Conservation (phyloP, 2,113 vertebrate species). For the Paramormyrops kingsleyae region DNA sequence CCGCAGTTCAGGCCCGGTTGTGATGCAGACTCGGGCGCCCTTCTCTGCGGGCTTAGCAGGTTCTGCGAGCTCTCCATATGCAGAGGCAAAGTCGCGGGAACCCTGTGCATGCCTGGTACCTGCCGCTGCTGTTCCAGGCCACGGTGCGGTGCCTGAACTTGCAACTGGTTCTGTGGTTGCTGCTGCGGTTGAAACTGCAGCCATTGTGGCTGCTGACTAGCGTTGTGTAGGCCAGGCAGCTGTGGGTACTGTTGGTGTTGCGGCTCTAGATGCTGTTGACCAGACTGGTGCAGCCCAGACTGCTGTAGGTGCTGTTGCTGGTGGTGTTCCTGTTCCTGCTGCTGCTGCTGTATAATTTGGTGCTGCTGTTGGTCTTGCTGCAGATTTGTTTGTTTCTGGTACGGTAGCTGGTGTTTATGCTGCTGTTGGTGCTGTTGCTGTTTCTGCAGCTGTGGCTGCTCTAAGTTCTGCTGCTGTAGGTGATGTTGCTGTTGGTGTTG, state of each 20-base stretch:
- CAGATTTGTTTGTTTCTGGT: constrained; percentile 27
- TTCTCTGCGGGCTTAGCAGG: neutral
- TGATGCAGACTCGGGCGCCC: neutral
- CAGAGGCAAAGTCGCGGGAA: neutral
- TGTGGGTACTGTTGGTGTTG: neutral
- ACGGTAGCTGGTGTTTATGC: constrained; percentile 1
- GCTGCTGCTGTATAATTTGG: constrained; percentile 35
- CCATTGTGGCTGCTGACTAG: constrained; percentile 15
- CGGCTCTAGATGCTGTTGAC: neutral
- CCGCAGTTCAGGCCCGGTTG: neutral
- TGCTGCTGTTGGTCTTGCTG: constrained; percentile 27
- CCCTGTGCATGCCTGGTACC: neutral
- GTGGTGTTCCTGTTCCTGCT: constrained; percentile 28
- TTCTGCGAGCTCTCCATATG: neutral
- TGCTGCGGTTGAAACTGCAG: neutral
- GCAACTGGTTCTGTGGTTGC: constrained; percentile 2
- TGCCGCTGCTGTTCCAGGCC: neutral
- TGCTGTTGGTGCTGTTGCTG: constrained; percentile 7
- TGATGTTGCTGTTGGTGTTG: constrained; percentile 11
- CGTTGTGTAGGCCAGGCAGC: neutral
- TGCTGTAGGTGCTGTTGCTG: neutral
- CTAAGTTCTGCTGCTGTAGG: neutral
- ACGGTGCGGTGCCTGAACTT: neutral
- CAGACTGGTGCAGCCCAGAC: neutral
- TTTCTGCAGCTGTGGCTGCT: neutral